These are phyloP conservation scores for Nomada lathburiana DNA, from an alignment of 2,888 invertebrate genomes.

Conservation along the genomic window DNA sequence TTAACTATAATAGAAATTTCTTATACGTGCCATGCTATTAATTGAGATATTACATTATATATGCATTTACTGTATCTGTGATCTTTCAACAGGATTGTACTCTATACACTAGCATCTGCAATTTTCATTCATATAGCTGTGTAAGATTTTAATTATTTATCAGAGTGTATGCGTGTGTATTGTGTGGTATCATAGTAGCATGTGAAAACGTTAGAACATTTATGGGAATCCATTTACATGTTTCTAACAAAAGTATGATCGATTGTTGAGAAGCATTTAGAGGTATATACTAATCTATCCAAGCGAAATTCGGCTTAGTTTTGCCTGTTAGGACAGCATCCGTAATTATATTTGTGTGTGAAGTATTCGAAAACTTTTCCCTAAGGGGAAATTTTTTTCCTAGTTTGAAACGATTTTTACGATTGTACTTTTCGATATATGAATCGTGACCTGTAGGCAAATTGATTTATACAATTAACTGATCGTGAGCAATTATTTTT, in stretches of 20 bases:
- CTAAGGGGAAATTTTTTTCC: conserved; percentile 53
- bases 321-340: conserved; percentile 32
- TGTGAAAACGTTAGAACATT: conserved; percentile 48
- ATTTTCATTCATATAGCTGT: conserved; percentile 43
- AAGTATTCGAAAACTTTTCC: conserved; percentile 45
- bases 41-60: conserved; percentile 30
- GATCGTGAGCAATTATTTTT: conserved; percentile 3
- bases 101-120: conserved; percentile 36
- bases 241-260: conserved; percentile 70
- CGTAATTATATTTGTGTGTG: conserved; percentile 41
- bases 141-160: conserved; percentile 61
- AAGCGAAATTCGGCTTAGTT: conserved; percentile 67
- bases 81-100: conserved; percentile 54
- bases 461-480: conserved; percentile 29
- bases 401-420: conserved; percentile 58
- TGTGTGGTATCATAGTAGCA: conserved; percentile 25
- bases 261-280: conserved; percentile 33
- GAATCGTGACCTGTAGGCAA: conserved; percentile 79
- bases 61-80: conserved; percentile 58
- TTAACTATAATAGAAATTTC: conserved; percentile 39
- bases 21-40: conserved; percentile 44
- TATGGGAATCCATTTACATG: conserved; percentile 68
- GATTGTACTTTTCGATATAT: conserved; percentile 76
- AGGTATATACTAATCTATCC: conserved; percentile 70
- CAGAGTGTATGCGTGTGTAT: conserved; percentile 38